phyloP scores from a whole-genome alignment of 2,888 invertebrate species.

The Leptinotarsa rubiginosa region DNA sequence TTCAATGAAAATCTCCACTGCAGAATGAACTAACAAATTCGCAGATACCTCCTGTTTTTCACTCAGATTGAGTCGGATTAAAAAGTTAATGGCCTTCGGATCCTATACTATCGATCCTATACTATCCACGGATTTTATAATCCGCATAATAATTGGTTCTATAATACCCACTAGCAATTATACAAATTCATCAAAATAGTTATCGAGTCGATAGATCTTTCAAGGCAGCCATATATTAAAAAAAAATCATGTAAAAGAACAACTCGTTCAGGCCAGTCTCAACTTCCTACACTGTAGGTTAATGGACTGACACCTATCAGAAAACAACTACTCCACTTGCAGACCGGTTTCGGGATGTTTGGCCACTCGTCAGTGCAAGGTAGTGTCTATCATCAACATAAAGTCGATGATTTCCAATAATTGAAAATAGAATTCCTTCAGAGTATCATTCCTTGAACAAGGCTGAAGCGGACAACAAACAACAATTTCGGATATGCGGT shows the following conservation, averaged over 20 bases:
- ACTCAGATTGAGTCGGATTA: not conserved
- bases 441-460: too few species aligned
- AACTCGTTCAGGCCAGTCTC: too few species aligned
- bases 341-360: too few species aligned
- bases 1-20: not conserved
- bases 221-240: not conserved
- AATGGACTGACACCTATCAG: too few species aligned
- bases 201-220: not conserved
- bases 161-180: conserved; percentile 6
- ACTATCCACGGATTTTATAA: conserved; percentile 8
- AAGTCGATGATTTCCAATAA: too few species aligned
- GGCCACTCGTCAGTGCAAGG: too few species aligned
- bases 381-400: too few species aligned
- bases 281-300: too few species aligned
- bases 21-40: not conserved
- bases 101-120: not conserved
- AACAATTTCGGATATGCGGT: too few species aligned
- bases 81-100: not conserved
- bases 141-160: not conserved
- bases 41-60: not conserved
- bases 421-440: too few species aligned
- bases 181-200: conserved; percentile 20
- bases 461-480: too few species aligned
- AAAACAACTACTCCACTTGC: too few species aligned
- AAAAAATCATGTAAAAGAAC: not conserved